Evolutionary conservation across 2,888 invertebrate species (phyloP).

Genomic region (Tetheella fluctuosa): DNA sequence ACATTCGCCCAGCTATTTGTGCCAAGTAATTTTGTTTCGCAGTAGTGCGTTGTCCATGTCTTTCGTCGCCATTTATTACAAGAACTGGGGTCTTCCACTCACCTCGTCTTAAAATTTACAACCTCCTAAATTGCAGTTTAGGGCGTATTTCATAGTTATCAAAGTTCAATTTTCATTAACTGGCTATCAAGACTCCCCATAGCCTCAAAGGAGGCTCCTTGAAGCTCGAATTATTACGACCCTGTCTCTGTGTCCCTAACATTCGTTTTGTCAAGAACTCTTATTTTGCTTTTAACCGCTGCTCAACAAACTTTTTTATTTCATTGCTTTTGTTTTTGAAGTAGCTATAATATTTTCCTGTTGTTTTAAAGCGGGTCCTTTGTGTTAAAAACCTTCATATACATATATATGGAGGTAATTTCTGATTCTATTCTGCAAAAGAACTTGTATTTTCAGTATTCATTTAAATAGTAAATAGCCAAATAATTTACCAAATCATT

Average conservation of each 20-base stretch:
- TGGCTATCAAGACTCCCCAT: conserved; percentile 33
- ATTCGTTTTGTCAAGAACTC: conserved; percentile 47
- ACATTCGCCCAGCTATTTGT: conserved; percentile 65
- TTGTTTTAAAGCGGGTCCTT: conserved; percentile 11
- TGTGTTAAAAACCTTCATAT: background rate
- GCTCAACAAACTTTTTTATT: conserved; percentile 49
- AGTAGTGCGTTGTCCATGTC: conserved; percentile 53
- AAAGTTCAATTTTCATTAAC: conserved; percentile 61
- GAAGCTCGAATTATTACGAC: conserved; percentile 16
- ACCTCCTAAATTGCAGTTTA: conserved; percentile 57
- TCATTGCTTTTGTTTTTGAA: conserved; percentile 44
- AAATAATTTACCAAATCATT: no score
- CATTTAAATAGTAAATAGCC: no score
- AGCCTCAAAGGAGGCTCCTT: conserved; percentile 37
- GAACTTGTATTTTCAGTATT: background rate
- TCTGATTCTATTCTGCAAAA: background rate
- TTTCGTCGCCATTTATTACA: conserved; percentile 58
- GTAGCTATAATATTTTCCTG: conserved; percentile 18
- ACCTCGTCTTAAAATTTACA: conserved; percentile 54
- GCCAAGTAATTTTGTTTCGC: conserved; percentile 65
- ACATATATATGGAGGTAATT: background rate
- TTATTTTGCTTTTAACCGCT: conserved; percentile 50
- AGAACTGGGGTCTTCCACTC: conserved; percentile 53
- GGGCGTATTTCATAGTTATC: conserved; percentile 58
- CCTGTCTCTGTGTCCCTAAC: conserved; percentile 29